These are phyloP conservation scores for Nomia melanderi DNA, from an alignment of 1,140 invertebrate genomes.

Conservation along the genomic window DNA sequence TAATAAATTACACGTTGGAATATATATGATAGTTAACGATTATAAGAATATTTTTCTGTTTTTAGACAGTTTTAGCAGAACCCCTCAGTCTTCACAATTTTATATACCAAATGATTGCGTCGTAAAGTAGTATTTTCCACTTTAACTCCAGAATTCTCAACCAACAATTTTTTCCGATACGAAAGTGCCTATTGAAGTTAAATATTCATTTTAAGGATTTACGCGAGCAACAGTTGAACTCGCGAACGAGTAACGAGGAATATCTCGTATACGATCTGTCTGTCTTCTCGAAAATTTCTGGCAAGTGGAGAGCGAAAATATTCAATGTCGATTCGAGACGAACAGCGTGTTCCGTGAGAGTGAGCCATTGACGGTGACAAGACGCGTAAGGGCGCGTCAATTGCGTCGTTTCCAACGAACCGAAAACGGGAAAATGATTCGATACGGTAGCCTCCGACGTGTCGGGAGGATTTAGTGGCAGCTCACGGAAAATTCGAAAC, in stretches of 20 bases:
- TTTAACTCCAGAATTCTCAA: too few relatives aligned
- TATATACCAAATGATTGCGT: too few relatives aligned
- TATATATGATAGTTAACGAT: too few relatives aligned
- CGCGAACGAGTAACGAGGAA: neutral
- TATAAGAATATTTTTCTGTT: too few relatives aligned
- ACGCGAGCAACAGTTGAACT: too few relatives aligned
- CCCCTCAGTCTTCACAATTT: too few relatives aligned
- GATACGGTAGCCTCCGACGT: neutral
- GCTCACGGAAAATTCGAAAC: neutral
- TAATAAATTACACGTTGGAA: too few relatives aligned
- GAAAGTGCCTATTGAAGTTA: too few relatives aligned
- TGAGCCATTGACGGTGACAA: neutral
- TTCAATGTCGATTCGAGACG: constrained; percentile 2
- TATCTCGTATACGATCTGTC: neutral
- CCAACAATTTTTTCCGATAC: too few relatives aligned
- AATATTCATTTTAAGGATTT: too few relatives aligned
- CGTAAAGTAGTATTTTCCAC: too few relatives aligned
- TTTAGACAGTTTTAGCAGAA: too few relatives aligned
- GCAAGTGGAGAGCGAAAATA: constrained; percentile 10
- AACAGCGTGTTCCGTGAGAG: neutral
- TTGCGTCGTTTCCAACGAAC: constrained; percentile 5
- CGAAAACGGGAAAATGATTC: constrained; percentile 18
- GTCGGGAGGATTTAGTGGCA: neutral
- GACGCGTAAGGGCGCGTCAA: constrained; percentile 25
- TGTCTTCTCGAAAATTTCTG: neutral